Evolutionary conservation across 2,888 invertebrate species (phyloP).

Genomic region (Epistrophe grossulariae): DNA sequence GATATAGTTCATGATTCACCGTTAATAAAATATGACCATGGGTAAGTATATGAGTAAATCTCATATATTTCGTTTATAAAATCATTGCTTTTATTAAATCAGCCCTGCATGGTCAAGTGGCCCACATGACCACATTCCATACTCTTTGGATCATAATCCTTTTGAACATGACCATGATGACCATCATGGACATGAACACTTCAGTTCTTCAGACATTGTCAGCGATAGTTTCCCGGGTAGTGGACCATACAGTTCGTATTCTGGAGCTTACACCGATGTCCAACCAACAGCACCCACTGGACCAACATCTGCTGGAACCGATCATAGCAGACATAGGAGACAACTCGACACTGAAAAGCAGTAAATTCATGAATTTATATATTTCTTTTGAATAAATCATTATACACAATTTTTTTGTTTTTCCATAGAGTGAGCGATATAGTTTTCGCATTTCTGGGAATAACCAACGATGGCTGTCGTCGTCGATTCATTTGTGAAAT

Average conservation of each 20-base stretch:
- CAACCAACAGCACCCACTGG: slow-evolving; percentile 30
- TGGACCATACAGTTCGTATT: slow-evolving; percentile 74
- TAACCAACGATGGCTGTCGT: slow-evolving; percentile 83
- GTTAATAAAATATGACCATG: slow-evolving; percentile 81
- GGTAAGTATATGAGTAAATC: slow-evolving; percentile 78
- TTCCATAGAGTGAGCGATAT: slow-evolving; percentile 81
- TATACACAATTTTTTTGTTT: not conserved
- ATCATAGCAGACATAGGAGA: slow-evolving; percentile 76
- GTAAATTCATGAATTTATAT: slow-evolving; percentile 76
- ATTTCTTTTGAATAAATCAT: not conserved
- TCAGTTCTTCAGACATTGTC: slow-evolving; percentile 78
- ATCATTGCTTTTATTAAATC: not conserved
- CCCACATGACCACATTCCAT: slow-evolving; percentile 79
- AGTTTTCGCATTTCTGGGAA: slow-evolving; percentile 82
- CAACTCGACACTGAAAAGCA: slow-evolving; percentile 80
- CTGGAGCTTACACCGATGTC: slow-evolving; percentile 63
- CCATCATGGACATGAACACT: slow-evolving; percentile 78
- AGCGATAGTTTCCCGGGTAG: slow-evolving; percentile 67
- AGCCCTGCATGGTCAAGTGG: slow-evolving; percentile 79
- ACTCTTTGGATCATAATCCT: slow-evolving; percentile 77
- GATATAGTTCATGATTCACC: slow-evolving; percentile 76
- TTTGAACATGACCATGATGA: slow-evolving; percentile 81
- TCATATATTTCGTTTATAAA: not conserved
- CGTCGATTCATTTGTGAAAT: slow-evolving; percentile 85
- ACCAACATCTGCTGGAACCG: slow-evolving; percentile 64